phyloP scores from a whole-genome alignment of 2,888 invertebrate species.

The Chloromyia formosa region DNA sequence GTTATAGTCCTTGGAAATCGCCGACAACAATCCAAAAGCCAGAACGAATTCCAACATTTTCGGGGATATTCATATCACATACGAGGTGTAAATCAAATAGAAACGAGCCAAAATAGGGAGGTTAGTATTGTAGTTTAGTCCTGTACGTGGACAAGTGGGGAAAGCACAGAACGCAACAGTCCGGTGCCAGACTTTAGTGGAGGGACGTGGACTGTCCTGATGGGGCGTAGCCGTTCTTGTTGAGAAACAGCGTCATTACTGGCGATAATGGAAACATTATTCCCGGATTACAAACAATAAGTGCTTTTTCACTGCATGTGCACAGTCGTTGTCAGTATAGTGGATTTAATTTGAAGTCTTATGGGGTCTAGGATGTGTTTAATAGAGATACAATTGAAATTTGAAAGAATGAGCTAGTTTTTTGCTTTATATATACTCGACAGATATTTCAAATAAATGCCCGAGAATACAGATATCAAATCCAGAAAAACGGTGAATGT shows the following conservation, averaged over 20 bases:
- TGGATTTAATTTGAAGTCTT: too few species aligned
- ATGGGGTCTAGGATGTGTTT: too few species aligned
- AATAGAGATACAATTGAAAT: too few species aligned
- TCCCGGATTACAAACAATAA: conserved; percentile 9
- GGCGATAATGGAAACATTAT: conserved; percentile 39
- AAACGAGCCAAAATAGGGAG: conserved; percentile 34
- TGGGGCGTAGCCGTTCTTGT: too few species aligned
- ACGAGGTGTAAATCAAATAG: conserved; percentile 48
- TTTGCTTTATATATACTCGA: too few species aligned
- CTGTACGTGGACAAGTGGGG: not conserved
- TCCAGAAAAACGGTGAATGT: too few species aligned
- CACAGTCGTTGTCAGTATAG: too few species aligned
- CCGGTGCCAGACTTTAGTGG: not conserved
- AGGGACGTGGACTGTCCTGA: not conserved
- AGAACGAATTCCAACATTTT: conserved; percentile 31
- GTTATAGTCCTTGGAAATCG: not conserved
- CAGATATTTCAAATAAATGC: too few species aligned
- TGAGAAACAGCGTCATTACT: conserved; percentile 42
- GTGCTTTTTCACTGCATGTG: not conserved
- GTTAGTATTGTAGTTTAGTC: not conserved
- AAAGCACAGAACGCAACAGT: not conserved
- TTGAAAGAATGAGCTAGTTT: too few species aligned
- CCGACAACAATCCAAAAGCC: not conserved
- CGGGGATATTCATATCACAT: conserved; percentile 46
- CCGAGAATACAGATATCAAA: too few species aligned